Conservation (phyloP, 2,797 vertebrate species). For the Protonibea diacanthus region DNA sequence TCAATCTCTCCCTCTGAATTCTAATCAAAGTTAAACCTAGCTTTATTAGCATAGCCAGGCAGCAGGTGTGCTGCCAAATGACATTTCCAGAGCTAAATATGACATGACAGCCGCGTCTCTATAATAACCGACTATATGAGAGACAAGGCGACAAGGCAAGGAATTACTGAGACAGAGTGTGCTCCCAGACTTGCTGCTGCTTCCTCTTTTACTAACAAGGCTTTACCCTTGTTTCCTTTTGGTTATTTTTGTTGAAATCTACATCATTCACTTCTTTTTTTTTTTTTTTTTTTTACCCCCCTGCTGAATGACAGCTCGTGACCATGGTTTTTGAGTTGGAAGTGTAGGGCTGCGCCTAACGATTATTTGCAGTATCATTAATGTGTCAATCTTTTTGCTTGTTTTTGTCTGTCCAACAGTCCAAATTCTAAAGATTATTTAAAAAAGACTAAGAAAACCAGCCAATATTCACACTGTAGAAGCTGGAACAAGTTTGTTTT, state of each 20-base stretch:
- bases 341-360: constrained; percentile 5
- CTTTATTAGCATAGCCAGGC: constrained; percentile 85
- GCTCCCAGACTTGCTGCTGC: constrained; percentile 65
- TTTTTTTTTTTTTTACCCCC: not conserved
- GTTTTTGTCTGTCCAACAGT: not conserved
- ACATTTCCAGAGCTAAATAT: constrained; percentile 84
- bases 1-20: constrained; percentile 73
- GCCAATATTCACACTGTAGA: not conserved
- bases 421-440: not conserved
- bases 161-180: constrained; percentile 80
- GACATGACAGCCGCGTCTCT: constrained; percentile 81
- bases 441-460: not conserved
- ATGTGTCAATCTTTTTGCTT: not conserved
- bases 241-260: constrained; percentile 78
- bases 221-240: constrained; percentile 74
- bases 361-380: constrained; percentile 5
- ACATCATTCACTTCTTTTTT: constrained; percentile 65
- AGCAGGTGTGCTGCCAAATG: constrained; percentile 86
- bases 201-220: constrained; percentile 81
- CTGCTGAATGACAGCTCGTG: constrained; percentile 43
- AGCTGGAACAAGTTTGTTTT: not conserved
- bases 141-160: constrained; percentile 78
- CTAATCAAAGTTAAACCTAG: constrained; percentile 84
- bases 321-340: constrained; percentile 28
- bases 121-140: constrained; percentile 78